Percentiles rank a stretch among this genome's conserved stretches.
These are phyloP conservation scores for Epirrhoe tristata DNA, from an alignment of 2,888 invertebrate genomes.

Conservation along the genomic window DNA sequence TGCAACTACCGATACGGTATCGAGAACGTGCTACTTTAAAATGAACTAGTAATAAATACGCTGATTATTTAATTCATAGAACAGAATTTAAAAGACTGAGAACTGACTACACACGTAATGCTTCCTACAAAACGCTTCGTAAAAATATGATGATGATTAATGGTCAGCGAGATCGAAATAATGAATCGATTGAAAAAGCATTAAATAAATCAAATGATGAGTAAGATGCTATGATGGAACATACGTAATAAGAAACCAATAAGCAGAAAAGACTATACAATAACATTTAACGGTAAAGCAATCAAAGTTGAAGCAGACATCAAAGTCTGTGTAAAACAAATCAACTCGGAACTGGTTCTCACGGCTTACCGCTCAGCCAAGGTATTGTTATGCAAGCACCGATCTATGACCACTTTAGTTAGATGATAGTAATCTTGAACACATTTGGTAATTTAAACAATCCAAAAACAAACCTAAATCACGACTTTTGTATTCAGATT, in stretches of 20 bases:
- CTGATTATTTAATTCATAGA: background rate
- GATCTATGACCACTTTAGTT: conserved; percentile 33
- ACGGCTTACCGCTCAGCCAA: conserved; percentile 35
- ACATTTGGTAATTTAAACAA: conserved; percentile 8
- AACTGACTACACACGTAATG: no score
- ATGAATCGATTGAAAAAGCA: no score
- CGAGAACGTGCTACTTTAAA: conserved; percentile 27
- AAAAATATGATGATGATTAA: no score
- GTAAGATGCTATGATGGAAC: no score
- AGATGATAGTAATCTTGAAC: conserved; percentile 32
- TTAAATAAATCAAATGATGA: no score
- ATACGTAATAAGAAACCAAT: no score
- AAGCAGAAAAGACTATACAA: background rate
- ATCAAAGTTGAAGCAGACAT: conserved; percentile 19
- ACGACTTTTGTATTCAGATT: background rate
- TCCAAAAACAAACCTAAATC: background rate
- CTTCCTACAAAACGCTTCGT: no score
- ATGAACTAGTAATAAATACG: conserved; percentile 6
- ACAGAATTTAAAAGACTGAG: no score
- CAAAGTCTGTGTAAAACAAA: conserved; percentile 36
- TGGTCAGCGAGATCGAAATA: no score
- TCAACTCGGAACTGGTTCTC: conserved; percentile 42
- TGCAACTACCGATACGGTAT: conserved; percentile 26
- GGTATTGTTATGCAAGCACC: conserved; percentile 40
- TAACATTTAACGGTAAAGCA: conserved; percentile 27